Percentiles rank a stretch among this genome's conserved stretches.
Conservation (phyloP, 2,113 vertebrate genomes). For the Gymnogyps californianus region DNA sequence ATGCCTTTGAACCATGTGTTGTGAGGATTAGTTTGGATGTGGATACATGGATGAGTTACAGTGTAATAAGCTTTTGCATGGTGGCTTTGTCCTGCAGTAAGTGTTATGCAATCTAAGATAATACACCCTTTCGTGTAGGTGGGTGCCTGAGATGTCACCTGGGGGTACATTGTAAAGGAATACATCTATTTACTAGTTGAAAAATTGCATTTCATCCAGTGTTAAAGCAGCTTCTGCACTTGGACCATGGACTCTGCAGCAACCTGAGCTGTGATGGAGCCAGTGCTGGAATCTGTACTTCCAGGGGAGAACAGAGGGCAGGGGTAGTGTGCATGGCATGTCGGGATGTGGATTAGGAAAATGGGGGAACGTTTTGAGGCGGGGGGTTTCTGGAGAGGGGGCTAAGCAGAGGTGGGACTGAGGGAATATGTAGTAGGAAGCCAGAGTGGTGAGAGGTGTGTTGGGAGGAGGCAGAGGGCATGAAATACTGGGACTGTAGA, state of each 20-base stretch:
- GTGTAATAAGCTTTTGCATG: accelerated
- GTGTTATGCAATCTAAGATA: accelerated
- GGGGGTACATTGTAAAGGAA: neutral
- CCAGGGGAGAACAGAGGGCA: neutral
- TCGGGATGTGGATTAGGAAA: neutral
- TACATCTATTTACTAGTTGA: neutral
- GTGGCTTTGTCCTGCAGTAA: neutral
- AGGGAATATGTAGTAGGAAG: neutral
- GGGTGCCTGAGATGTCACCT: neutral
- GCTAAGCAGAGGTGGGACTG: neutral
- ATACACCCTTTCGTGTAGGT: neutral
- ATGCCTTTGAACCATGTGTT: neutral
- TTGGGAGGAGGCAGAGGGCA: neutral
- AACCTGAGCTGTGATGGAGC: neutral
- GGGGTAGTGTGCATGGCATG: accelerated
- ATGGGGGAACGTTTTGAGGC: neutral
- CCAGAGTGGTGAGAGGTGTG: neutral
- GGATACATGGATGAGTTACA: accelerated
- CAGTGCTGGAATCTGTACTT: neutral
- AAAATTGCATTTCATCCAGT: neutral
- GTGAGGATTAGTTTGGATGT: neutral
- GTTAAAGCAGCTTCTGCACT: neutral
- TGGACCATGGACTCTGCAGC: neutral
- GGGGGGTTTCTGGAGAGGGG: neutral
- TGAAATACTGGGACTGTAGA: neutral